Conservation (phyloP, 2,113 vertebrate genomes). For the Columba janthina region DNA sequence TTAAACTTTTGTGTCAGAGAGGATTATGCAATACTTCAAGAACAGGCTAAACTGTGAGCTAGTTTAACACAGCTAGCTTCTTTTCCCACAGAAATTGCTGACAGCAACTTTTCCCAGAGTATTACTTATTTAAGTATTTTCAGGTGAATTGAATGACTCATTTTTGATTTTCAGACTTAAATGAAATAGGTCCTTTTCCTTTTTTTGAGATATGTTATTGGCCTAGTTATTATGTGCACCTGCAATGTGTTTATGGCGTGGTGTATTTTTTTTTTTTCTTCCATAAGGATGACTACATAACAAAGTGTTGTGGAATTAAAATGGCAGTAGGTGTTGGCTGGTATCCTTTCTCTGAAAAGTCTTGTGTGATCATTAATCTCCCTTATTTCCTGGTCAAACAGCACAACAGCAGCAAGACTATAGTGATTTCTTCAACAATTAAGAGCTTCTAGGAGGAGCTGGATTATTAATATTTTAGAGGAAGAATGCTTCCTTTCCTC, state of each 20-base stretch:
- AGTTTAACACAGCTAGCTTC: background rate
- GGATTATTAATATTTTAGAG: background rate
- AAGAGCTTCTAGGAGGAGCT: background rate
- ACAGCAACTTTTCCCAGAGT: background rate
- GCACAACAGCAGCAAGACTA: background rate
- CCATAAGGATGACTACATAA: background rate
- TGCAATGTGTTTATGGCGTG: background rate
- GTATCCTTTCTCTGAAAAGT: background rate
- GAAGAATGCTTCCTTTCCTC: background rate
- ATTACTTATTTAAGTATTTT: background rate
- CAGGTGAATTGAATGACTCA: background rate
- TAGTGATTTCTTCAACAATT: background rate
- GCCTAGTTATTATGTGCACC: background rate
- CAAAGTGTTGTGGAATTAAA: background rate
- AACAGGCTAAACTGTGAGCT: background rate
- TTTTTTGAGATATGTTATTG: background rate
- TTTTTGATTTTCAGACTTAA: background rate
- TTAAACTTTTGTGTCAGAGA: background rate
- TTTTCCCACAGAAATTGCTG: background rate
- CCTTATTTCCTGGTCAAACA: background rate
- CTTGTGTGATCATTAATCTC: background rate
- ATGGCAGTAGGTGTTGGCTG: background rate
- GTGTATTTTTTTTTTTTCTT: too few species aligned
- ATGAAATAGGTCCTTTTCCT: background rate
- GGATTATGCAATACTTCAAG: background rate